These are phyloP conservation scores for Ceratosolen solmsi DNA, from an alignment of 1,140 invertebrate species.

Conservation along the genomic window DNA sequence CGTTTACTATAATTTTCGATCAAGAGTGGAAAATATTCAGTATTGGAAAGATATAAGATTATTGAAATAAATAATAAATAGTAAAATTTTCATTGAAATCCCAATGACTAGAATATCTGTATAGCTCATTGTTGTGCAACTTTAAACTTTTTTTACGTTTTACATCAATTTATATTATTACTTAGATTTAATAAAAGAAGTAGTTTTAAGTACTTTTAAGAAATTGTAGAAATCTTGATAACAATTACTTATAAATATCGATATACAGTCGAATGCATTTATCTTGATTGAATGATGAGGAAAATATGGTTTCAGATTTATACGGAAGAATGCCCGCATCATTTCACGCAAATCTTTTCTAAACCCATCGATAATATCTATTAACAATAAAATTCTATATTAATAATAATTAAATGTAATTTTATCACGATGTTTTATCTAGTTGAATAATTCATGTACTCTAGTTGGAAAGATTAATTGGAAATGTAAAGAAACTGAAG, in stretches of 20 bases:
- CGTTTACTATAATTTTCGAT: background rate
- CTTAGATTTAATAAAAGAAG: background rate
- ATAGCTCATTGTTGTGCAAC: background rate
- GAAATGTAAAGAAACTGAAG: too few relatives aligned
- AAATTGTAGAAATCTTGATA: background rate
- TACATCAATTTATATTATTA: background rate
- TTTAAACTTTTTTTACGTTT: background rate
- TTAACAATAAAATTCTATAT: too few relatives aligned
- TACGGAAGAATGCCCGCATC: background rate
- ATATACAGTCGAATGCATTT: background rate
- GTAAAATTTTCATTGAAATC: background rate
- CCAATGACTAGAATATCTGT: background rate
- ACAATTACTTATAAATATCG: background rate
- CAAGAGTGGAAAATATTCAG: background rate
- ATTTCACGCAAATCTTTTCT: too few relatives aligned
- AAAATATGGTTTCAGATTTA: background rate
- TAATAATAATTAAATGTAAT: too few relatives aligned
- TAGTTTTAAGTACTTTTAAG: background rate
- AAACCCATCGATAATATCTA: too few relatives aligned
- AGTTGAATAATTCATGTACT: too few relatives aligned
- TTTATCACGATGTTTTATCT: too few relatives aligned
- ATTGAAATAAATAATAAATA: slow-evolving; percentile 3
- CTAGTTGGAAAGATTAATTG: too few relatives aligned
- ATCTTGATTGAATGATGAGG: background rate
- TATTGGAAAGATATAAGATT: background rate